Evolutionary conservation across 1,140 invertebrate genomes (phyloP), one percentile per base, ranked within the genome.

Genomic region (Hermatobates lingyangjiaoensis): DNA sequence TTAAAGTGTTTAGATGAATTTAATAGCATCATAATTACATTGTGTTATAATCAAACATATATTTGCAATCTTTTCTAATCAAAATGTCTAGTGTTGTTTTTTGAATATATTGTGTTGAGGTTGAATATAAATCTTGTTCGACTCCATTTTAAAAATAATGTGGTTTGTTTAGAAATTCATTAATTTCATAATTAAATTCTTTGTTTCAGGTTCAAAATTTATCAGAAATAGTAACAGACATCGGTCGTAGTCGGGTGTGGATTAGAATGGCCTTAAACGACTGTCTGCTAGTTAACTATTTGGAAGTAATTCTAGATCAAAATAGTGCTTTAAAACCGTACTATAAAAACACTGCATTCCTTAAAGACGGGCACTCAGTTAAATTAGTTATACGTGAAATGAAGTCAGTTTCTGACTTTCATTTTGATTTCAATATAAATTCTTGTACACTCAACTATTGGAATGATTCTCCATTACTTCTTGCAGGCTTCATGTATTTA

Each of bases 221-320:
- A 5, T 74, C 73, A 3, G 82, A 89, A 65, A 81, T 95, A 21
- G 82, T 75, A 15, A 88, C 82, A 2, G 90, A 96, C 65, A 80
- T 91, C 54, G 92, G 91, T 0, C 77, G 87, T 54, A 90, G 87
- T 59, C 69, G 91, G 54, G 85, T 87, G 4, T 96, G 90, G 91
- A 72, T 95, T 7, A 70, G 91, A 2, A 64, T 88, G 48, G 82
- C 86, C 0, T 64, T 96, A 0, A 95, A 95, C 65, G 89, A 95
- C 60, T 83, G 82, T 3, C 64, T 93, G 0, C 68, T 95, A 40
- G 78, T 80, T 2, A 89, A 86, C 42, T 95, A 94, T 62, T 68
- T 95, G 30, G 74, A 76, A 38, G 80, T 83, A 1, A 79, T 91
- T 59, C 66, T 75, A 0, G 72, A 75, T 46, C 81, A 90, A 60